These are phyloP conservation scores for Drosophila mulleri DNA, from an alignment of 2,888 invertebrate genomes.

Conservation along the genomic window DNA sequence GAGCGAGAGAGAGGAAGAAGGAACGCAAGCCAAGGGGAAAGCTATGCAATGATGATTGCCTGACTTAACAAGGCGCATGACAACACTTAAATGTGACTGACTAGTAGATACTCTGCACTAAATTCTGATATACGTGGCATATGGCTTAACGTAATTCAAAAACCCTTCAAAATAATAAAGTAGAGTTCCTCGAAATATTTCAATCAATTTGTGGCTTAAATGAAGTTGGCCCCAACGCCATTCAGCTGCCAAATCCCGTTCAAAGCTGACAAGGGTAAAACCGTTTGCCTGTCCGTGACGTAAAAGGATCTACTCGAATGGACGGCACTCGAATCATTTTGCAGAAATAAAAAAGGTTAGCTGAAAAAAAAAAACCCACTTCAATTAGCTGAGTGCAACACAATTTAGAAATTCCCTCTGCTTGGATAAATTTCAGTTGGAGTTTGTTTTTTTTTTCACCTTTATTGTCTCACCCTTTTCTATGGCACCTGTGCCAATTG, in stretches of 20 bases:
- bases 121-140: neutral
- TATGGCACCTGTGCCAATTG: constrained; percentile 18
- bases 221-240: constrained; percentile 5
- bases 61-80: neutral
- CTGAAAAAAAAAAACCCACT: constrained; percentile 8
- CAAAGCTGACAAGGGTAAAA: constrained; percentile 48
- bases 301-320: constrained; percentile 21
- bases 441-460: neutral
- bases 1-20: neutral
- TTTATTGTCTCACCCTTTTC: constrained; percentile 25
- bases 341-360: constrained; percentile 14
- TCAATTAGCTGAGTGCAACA: constrained; percentile 68
- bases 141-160: neutral
- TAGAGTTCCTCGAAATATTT: neutral
- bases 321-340: constrained; percentile 19
- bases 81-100: neutral
- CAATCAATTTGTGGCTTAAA: neutral
- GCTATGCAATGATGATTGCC: constrained; percentile 5
- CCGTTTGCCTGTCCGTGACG: constrained; percentile 42
- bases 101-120: neutral
- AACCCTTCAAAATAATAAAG: neutral
- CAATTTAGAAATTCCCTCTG: constrained; percentile 1
- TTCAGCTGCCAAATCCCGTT: constrained; percentile 21
- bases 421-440: constrained; percentile 14
- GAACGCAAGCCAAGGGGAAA: constrained; percentile 3